Conservation (phyloP, 2,888 invertebrate genomes). For the Pogonocherus hispidulus region DNA sequence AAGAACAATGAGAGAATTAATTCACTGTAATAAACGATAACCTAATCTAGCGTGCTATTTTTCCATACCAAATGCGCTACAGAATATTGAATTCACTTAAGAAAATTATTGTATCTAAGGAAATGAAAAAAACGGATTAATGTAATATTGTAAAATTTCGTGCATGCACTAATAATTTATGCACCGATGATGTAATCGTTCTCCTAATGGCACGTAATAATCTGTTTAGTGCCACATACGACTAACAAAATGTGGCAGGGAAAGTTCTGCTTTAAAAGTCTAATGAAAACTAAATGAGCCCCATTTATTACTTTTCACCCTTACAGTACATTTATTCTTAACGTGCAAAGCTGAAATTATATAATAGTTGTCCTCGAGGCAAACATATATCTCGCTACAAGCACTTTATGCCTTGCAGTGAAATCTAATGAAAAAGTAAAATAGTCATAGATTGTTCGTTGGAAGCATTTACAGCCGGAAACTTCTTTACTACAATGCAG, state of each 20-base stretch:
- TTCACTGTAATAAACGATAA: no score
- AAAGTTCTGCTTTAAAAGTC: slow-evolving; percentile 10
- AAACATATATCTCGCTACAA: slow-evolving; percentile 16
- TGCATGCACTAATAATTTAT: background rate
- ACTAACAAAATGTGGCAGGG: background rate
- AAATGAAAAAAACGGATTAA: no score
- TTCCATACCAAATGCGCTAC: no score
- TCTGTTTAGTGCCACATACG: slow-evolving; percentile 1
- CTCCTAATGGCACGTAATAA: slow-evolving; percentile 2
- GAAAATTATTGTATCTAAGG: no score
- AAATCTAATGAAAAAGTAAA: slow-evolving; percentile 29
- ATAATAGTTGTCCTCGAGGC: slow-evolving; percentile 14
- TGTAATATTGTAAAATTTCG: no score
- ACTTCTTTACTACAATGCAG: slow-evolving; percentile 3
- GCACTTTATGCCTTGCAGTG: slow-evolving; percentile 23
- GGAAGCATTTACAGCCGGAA: slow-evolving; percentile 20
- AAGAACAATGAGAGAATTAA: no score
- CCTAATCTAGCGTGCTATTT: no score
- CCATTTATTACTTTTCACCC: slow-evolving; percentile 19
- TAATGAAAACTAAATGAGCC: slow-evolving; percentile 19
- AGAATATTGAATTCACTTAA: no score
- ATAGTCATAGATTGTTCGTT: slow-evolving; percentile 21
- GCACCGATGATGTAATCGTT: slow-evolving; percentile 6
- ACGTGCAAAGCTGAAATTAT: slow-evolving; percentile 26
- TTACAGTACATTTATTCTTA: slow-evolving; percentile 6